Conservation (phyloP, 2,113 vertebrate species). For the Strix uralensis region DNA sequence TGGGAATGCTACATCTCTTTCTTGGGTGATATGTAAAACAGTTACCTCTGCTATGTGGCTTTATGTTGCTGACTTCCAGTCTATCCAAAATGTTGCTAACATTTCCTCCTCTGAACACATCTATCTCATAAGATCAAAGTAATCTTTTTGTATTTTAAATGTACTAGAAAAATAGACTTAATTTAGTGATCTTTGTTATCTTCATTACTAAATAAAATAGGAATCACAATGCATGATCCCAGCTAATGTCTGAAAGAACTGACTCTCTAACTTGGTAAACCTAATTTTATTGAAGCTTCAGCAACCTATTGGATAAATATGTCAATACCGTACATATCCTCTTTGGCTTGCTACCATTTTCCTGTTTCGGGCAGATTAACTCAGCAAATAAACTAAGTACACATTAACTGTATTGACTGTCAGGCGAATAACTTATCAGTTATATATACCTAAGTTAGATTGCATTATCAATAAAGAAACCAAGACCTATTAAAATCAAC, state of each 20-base stretch:
- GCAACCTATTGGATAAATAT: not conserved
- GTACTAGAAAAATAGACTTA: not conserved
- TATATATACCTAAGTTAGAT: constrained; percentile 26
- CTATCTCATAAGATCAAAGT: not conserved
- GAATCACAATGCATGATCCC: not conserved
- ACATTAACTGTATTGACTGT: constrained; percentile 32
- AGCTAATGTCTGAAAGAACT: not conserved
- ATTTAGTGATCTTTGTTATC: not conserved
- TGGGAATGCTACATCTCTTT: not conserved
- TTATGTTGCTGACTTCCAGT: not conserved
- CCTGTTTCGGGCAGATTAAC: constrained; percentile 28
- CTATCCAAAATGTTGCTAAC: not conserved
- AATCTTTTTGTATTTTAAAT: not conserved
- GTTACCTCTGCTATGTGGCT: not conserved
- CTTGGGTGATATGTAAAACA: not conserved
- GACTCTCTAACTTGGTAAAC: not conserved
- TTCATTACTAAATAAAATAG: not conserved
- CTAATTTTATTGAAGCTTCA: not conserved
- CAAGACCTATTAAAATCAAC: constrained; percentile 24
- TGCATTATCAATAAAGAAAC: constrained; percentile 41
- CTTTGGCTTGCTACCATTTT: not conserved
- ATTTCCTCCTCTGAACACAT: not conserved
- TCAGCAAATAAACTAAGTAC: constrained; percentile 43
- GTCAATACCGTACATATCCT: not conserved
- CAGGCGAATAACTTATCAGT: constrained; percentile 39